Evolutionary conservation across 1,140 invertebrate genomes (phyloP), one percentile per base, ranked within the genome.

Genomic region (Muscidifurax raptorellus): DNA sequence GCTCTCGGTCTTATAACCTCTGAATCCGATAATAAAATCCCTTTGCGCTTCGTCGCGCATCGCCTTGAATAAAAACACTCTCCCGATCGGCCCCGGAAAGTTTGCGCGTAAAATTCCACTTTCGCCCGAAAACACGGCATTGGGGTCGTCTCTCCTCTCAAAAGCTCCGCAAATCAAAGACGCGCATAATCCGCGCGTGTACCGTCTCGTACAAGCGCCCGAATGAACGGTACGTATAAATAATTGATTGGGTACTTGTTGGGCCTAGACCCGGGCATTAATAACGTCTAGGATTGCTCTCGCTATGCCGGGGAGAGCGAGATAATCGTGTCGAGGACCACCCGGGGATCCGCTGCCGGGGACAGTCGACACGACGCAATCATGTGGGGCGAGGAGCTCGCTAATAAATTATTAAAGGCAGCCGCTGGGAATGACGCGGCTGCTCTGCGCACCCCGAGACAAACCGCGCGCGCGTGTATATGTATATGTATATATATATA

Each of bases 341-440:
- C 91, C 91, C 91, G 90, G 86, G 79, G 91, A 40, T 15, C 18
- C 66, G 2, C 40, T 92, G 91, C 84, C 87, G 87, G 88, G 90
- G 90, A 92, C 92, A 93, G 90, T 88, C 91, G 88, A 92, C 92
- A 91, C 90, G 90, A 91, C 90, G 92, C 90, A 91, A 93, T 93
- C 90, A 91, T 88, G 85, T 88, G 89, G 89, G 52, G 80, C 59
- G 52, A 82, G 72, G 80, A 86, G 82, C 87, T 89, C 86, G 90
- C 92, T 92, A 93, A 93, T 93, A 93, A 93, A 93, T 93, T 93
- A 93, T 93, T 92, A 92, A 93, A 93, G 91, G 89, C 91, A 90
- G 88, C 89, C 90, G 88, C 92, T 93, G 92, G 87, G 88, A 90
- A 91, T 93, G 92, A 93, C 92, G 90, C 13, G 47, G 47, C 47